Conservation (phyloP, 1,140 invertebrate genomes). For the Palaemon carinicauda region DNA sequence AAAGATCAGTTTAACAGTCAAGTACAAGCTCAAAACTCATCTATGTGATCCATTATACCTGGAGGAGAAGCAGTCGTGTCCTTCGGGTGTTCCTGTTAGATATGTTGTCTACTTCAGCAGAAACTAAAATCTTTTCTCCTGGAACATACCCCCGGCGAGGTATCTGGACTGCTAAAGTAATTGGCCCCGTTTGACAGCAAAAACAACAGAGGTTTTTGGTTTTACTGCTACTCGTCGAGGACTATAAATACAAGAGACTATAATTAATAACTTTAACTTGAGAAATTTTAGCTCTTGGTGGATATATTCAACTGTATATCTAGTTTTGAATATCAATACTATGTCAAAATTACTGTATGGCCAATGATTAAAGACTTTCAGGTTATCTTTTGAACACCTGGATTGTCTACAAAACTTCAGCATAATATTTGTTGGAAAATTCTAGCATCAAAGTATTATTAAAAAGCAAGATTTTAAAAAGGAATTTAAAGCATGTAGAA, state of each 20-base stretch:
- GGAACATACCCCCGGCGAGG: constrained; percentile 62
- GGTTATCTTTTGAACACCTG: no score
- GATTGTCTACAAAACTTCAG: no score
- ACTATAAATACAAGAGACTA: constrained; percentile 21
- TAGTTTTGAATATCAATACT: background rate
- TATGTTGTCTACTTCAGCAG: constrained; percentile 63
- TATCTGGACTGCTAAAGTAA: constrained; percentile 61
- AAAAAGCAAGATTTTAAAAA: no score
- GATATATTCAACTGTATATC: background rate
- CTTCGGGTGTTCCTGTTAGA: constrained; percentile 61
- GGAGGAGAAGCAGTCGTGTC: constrained; percentile 60
- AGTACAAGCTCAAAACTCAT: background rate
- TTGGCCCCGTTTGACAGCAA: constrained; percentile 63
- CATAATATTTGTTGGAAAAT: no score
- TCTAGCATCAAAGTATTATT: no score
- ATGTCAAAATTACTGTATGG: background rate
- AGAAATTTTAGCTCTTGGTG: background rate
- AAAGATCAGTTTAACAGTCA: background rate
- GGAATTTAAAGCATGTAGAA: no score
- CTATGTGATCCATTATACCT: constrained; percentile 55
- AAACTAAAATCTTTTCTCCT: constrained; percentile 63
- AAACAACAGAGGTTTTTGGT: constrained; percentile 63
- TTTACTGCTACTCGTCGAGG: constrained; percentile 58
- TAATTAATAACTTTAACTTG: background rate
- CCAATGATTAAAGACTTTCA: no score